phyloP scores from a whole-genome alignment of 2,888 invertebrate genomes.

The Xylophagus ater region DNA sequence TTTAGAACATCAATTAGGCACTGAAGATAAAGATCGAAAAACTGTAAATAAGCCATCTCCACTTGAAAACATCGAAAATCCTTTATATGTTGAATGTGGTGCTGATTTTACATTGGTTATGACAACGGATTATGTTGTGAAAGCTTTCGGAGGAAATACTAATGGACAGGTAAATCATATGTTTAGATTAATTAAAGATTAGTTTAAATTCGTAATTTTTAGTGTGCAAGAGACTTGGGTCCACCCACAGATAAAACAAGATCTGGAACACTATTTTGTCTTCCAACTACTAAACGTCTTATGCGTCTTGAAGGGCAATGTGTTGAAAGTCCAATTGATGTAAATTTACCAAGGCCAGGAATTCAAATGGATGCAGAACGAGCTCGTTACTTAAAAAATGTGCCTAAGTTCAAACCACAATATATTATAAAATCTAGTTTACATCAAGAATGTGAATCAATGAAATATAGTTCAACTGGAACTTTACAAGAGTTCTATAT shows the following conservation, averaged over 20 bases:
- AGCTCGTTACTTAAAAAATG: constrained; percentile 36
- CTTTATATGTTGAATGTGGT: constrained; percentile 38
- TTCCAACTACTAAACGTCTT: constrained; percentile 36
- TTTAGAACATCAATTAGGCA: constrained; percentile 78
- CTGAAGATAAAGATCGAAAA: constrained; percentile 35
- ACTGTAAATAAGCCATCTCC: constrained; percentile 32
- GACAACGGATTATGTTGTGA: constrained; percentile 34
- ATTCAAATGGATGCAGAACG: constrained; percentile 33
- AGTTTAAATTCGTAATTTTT: constrained; percentile 2
- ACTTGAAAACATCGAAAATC: constrained; percentile 32
- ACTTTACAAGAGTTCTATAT: constrained; percentile 13
- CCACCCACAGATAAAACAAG: constrained; percentile 30
- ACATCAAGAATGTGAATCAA: neutral
- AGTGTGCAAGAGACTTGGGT: constrained; percentile 36
- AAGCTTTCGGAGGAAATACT: constrained; percentile 39
- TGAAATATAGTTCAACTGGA: neutral
- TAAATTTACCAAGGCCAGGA: constrained; percentile 35
- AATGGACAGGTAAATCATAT: constrained; percentile 34
- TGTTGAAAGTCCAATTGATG: constrained; percentile 34
- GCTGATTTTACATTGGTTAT: constrained; percentile 39
- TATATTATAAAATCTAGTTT: constrained; percentile 33
- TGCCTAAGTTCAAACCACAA: constrained; percentile 33
- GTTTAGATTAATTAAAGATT: neutral
- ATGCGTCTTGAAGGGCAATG: constrained; percentile 39
- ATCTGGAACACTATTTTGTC: constrained; percentile 32